Base-by-base conservation (phyloP, 2,797 vertebrate species). In the Pempheris klunzingeri region DNA sequence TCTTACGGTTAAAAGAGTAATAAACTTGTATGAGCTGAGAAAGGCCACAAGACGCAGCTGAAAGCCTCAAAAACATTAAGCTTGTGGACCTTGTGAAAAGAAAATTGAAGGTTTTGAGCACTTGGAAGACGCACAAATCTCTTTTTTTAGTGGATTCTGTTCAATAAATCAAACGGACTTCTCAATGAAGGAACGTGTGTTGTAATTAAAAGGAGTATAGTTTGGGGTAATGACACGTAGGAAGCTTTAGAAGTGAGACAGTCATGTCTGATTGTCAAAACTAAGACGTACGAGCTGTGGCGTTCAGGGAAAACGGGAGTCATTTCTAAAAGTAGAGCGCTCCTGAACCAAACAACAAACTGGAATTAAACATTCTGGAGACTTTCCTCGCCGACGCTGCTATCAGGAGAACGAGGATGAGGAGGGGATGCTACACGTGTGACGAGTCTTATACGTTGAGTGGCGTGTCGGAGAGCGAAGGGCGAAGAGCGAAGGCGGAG, bases 241-340 rank as follows among this genome's bases (percentile, higher is more conserved):
- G 15, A 68, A 62, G 70, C 2, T 44, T 52, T 24, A n/a, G 28
- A 41, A 22, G 1, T 0, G 4, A 30, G 43, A 18, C 68, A 71
- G 46, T 61, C 59, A 34, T 10, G 49, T 71, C 80, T 85, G 87
- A 92, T 87, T 90, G 86, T 90, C 87, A 68, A 53, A 68, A 61
- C 71, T n/a, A 76, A 41, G 18, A 28, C 18, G 7, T 26, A 58
- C 49, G n/a, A 71, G 63, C 60, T 76, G 81, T 54, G 52, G 52
- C 74, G 18, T 79, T 80, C 59, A 32, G 46, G 30, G 22, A 49
- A 61, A 53, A 41, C 11, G 30, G 59, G 17, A 68, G 50, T 73
- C 0, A 7, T 64, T 82, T 78, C 28, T 83, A 55, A 78, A 69
- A 36, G 38, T 55, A 10, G 41, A 43, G 30, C 62, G 64, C 38